Evolutionary conservation across 2,888 invertebrate genomes (phyloP), one percentile per base, ranked within the genome.

Genomic region (Drosophila ustulata): DNA sequence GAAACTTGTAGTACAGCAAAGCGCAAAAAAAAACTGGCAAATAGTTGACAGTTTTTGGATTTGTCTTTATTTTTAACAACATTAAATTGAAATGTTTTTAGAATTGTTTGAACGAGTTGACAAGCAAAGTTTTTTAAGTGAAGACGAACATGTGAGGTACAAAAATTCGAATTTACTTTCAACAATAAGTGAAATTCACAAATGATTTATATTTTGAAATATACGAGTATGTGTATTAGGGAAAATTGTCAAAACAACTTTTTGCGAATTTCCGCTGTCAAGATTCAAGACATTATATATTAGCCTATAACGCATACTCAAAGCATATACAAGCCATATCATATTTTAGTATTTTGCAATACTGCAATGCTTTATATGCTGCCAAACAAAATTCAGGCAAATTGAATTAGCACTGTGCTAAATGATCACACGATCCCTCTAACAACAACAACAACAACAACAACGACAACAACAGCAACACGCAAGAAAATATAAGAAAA

Each of bases 361-460:
- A 53, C 25, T 56, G 55, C 53, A 55, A 69, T 57, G 57, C 39
- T 73, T 63, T 32, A 37, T 58, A 43, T 49, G 62, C 64, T 75
- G 61, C 34, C 77, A 72, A 64, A 57, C 57, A 56, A 49, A 72
- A 68, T 63, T 46, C 61, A 69, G 71, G 68, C 71, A 86, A 81
- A 88, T 88, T 81, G 71, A 91, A 88, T 90, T 90, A 84, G 79
- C 90, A 82, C 71, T 64, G 71, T 79, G 91, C 91, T 91, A 91
- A 91, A 82, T 83, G 88, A 89, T 91, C 91, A 91, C 90, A 90
- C 90, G 91, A 79, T 78, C 78, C 82, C 80, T 78, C 90, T 80
- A 80, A 85, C 68, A 73, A 73, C 71, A 72, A 79, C 46, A 71
- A 77, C 61, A 71, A 65, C 41, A 59, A 30, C 32, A 52, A 59